Evolutionary conservation across 2,797 vertebrate species (phyloP), one percentile per base, ranked within the genome.

Genomic region (Cynopterus sphinx): DNA sequence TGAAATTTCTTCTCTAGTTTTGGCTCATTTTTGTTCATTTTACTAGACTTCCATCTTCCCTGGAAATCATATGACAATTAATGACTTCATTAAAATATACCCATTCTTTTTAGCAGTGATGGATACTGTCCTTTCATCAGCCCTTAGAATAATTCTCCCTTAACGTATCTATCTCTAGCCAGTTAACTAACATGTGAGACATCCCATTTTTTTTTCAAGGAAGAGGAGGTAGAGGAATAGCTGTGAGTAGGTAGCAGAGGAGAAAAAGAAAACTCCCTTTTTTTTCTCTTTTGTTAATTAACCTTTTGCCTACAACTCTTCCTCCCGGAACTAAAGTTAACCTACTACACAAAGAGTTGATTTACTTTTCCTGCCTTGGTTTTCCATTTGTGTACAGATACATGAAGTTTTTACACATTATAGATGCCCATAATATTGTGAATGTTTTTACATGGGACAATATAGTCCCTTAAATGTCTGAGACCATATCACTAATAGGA

Each of bases 1-100:
- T 95, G 33, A 83, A 82, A 90, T 57, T 91, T 96, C 33, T 84
- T 78, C 26, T 87, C 39, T 82, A 53, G 39, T 84, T 96, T 73
- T 75, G 21, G 10, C 81, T 94, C 65, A 49, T 78, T 83, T 91
- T 43, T 74, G 46, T 87, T 61, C 24, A 43, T 71, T 65, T 95
- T 39, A 19, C 33, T 77, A 41, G 41, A 82, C 28, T 49, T 8
- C 0, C 28, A 10, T 55, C 82, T 46, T 82, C 75, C 46, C 46
- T 49, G 57, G 21, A 90, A 90, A 26, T 81, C 87, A 63, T 33
- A 22, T 57, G 39, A 68, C 33, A 61, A 74, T 67, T 51, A 87
- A 83, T 83, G 75, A 63, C n/a, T 87, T 63, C 51, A 87, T 77
- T 91, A 39, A 87, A 94, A 59, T 82, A 53, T 55, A 87, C 89